A percentile compares a stretch with the other conserved stretches of the same genome.
phyloP scores from a whole-genome alignment of 1,140 invertebrate species.

The Physella acuta region DNA sequence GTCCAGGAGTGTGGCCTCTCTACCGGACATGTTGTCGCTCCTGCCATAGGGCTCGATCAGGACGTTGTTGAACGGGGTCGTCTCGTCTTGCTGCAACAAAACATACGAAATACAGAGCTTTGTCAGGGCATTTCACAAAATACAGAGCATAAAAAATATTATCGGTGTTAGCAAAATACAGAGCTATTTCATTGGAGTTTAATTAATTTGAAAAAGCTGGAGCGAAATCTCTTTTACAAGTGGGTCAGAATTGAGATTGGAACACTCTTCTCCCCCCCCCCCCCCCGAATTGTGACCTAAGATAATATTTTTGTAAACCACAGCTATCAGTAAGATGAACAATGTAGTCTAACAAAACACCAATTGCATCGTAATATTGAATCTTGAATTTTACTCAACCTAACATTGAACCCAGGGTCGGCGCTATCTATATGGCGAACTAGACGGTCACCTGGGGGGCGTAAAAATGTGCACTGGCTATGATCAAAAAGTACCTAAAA shows the following conservation, averaged over 20 bases:
- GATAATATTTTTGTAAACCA: no score
- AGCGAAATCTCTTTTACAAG: no score
- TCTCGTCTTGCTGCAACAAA: conserved; percentile 4
- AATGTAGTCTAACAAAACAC: no score
- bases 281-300: conserved; percentile 3
- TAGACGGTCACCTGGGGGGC: no score
- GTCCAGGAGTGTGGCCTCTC: conserved; percentile 19
- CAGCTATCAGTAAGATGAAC: no score
- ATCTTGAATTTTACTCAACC: no score
- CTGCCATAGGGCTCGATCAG: conserved; percentile 4
- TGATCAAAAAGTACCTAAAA: no score
- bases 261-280: conserved; percentile 1
- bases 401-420: no score
- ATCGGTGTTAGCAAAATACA: neutral
- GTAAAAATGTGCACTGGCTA: no score
- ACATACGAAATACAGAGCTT: neutral
- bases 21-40: conserved; percentile 18
- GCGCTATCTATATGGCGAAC: no score
- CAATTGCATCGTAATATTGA: no score
- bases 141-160: neutral
- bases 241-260: no score
- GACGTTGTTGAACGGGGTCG: conserved; percentile 10
- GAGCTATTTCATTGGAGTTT: neutral
- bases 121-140: neutral
- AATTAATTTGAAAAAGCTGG: neutral